These are phyloP conservation scores for Caenorhabditis doughertyi DNA, from an alignment of 2,888 invertebrate species.

Conservation along the genomic window DNA sequence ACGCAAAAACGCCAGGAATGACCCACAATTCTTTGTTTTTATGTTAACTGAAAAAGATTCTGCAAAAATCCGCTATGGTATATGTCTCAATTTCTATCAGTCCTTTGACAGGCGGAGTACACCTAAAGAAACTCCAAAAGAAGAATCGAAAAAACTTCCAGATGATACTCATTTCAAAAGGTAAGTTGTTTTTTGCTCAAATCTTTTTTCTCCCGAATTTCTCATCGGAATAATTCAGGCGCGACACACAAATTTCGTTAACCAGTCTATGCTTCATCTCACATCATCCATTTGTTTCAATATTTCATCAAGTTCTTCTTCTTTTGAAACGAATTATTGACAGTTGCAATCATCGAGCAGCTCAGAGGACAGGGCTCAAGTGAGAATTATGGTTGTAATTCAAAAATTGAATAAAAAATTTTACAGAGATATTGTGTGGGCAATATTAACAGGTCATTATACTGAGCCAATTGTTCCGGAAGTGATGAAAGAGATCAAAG, in stretches of 20 bases:
- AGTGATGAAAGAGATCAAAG: slow-evolving; percentile 95
- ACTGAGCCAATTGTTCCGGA: slow-evolving; percentile 87
- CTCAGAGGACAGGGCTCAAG: slow-evolving; percentile 66
- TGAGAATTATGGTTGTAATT: slow-evolving; percentile 3
- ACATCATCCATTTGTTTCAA: slow-evolving; percentile 99
- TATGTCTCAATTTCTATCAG: slow-evolving; percentile 93
- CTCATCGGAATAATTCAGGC: slow-evolving; percentile 56
- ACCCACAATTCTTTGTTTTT: slow-evolving; percentile 97
- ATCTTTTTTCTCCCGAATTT: background rate
- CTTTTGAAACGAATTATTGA: slow-evolving; percentile 96
- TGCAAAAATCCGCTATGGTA: slow-evolving; percentile 93
- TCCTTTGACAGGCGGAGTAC: slow-evolving; percentile 64
- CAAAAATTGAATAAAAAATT: background rate
- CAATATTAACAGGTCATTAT: slow-evolving; percentile 88
- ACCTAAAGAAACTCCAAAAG: slow-evolving; percentile 14
- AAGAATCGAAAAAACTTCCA: slow-evolving; percentile 32
- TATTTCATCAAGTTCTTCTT: slow-evolving; percentile 97
- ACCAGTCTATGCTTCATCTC: slow-evolving; percentile 98
- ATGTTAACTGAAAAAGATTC: slow-evolving; percentile 97
- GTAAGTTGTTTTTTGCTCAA: background rate
- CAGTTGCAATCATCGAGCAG: slow-evolving; percentile 92
- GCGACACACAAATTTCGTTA: slow-evolving; percentile 86
- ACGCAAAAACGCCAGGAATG: slow-evolving; percentile 87
- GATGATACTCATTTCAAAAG: slow-evolving; percentile 30
- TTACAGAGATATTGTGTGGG: slow-evolving; percentile 95